Base-by-base conservation (phyloP, 2,113 vertebrate species). In the Sminthopsis crassicaudata region DNA sequence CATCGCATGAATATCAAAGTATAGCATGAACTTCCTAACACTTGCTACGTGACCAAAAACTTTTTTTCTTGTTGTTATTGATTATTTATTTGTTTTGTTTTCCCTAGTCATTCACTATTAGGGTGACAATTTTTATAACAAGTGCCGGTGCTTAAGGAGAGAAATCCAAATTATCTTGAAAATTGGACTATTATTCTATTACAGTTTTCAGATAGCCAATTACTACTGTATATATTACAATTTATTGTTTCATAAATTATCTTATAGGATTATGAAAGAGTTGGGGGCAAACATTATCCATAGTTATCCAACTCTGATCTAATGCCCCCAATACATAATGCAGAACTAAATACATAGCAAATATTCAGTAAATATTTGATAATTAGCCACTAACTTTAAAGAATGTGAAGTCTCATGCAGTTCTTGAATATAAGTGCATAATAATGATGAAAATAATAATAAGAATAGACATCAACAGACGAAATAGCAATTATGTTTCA, bases 401-500 rank as follows among this genome's bases (percentile, higher is more conserved):
- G 91, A 96, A 95, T 96, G 93, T 94, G 93, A 97, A 92, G 46
- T 50, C 94, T 46, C 76, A 42, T 94, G 23, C 7, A 90, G 91
- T 96, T 94, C 89, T 90, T 53, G 88, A 91, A 53, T 94, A 93
- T 48, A 55, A 96, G 12, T 95, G 26, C 46, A 95, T 54, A 94
- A 89, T 91, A 92, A 96, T 88, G 90, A 94, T 76, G 95, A 94
- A 90, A 95, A 93, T 96, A 96, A 93, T 96, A 96, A 94, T 94
- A 84, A 95, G 84, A 94, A 96, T 94, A 94, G 95, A 96, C 54
- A 96, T 91, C 51, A 93, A 95, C 90, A 60, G 95, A 95, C 76
- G 93, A 96, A 96, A 96, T 96, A 27, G n/a, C 95, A 42, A 97
- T 97, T 95, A 94, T 94, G 91, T 93, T 97, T 97, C 96, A 93